Evolutionary conservation across 2,797 vertebrate species (phyloP), one percentile per base, ranked within the genome.

Genomic region (Manis pentadactyla): DNA sequence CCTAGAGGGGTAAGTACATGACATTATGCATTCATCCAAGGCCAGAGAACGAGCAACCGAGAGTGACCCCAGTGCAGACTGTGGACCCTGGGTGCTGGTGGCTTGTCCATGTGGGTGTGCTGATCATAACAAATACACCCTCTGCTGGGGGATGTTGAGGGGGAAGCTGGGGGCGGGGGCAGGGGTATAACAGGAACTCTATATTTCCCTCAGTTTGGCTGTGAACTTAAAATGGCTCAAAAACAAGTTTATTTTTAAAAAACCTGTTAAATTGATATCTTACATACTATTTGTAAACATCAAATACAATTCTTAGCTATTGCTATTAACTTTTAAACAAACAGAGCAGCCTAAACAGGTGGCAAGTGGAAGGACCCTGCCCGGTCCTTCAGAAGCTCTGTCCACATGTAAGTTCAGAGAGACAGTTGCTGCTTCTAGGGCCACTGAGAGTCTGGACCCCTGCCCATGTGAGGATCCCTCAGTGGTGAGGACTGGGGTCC

Each of bases 41-140:
- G 21, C 57, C 9, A 11, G 57, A 59, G 57, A 59, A 59, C 23
- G 57, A 21, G 5, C 57, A 4, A 73, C 42, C 42, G 14, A 17
- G 27, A 74, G 69, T 25, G 71, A 74, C 4, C 71, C 42, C 18
- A 23, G 13, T 23, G 25, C 10, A 7, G 8, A 4, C 15, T 42
- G 4, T 7, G 3, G 71, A 39, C 71, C 46, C 25, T 18, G 71
- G 25, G 15, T 49, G 71, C 31, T 1, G 23, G 39, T 10, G 27
- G 5, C 4, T 0, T 3, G 25, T 42, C 69, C 3, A 7, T 1
- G 23, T 5, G 17, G 12, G 68, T 23, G 12, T 2, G 2, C 39
- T 23, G 0, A 0, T 71, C 39, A 37, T 71, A 37, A 71, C 37
- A 12, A 25, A 39, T 7, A 4, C 13, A 3, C 27, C 39, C 1